Percentiles rank a stretch among this genome's conserved stretches.
Evolutionary conservation across 2,797 vertebrate genomes (phyloP).

Genomic region (Muscicapa comitata): DNA sequence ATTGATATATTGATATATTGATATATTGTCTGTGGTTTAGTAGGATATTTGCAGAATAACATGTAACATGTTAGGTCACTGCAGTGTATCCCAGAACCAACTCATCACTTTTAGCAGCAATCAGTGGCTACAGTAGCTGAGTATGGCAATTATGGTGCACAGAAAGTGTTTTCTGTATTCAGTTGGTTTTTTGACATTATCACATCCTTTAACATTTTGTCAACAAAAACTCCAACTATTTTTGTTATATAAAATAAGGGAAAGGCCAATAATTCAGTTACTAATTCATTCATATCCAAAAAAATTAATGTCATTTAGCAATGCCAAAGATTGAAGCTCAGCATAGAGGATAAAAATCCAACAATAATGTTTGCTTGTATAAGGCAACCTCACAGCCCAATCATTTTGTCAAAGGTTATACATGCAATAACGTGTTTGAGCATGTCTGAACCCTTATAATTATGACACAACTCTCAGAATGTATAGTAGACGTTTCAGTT

Average conservation of each 20-base stretch:
- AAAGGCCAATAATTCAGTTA: neutral
- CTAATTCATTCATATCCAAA: neutral
- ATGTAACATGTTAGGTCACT: neutral
- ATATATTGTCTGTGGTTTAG: neutral
- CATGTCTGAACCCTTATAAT: neutral
- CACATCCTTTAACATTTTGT: neutral
- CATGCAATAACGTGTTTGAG: neutral
- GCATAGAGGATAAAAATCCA: neutral
- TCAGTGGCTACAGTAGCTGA: neutral
- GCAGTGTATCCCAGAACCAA: neutral
- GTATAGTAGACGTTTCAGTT: neutral
- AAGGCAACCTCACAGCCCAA: neutral
- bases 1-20: too few species aligned
- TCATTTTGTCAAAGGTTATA: neutral
- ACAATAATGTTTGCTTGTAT: neutral
- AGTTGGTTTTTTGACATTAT: neutral
- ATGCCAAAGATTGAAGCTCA: neutral
- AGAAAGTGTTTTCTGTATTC: neutral
- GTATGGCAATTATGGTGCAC: rapidly evolving
- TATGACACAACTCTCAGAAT: neutral
- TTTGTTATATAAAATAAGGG: neutral
- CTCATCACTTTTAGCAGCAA: neutral
- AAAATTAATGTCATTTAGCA: neutral
- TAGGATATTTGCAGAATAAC: neutral
- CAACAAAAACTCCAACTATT: neutral